Evolutionary conservation across 2,888 invertebrate species (phyloP), one percentile per base, ranked within the genome.

Genomic region (Parochlus steinenii): DNA sequence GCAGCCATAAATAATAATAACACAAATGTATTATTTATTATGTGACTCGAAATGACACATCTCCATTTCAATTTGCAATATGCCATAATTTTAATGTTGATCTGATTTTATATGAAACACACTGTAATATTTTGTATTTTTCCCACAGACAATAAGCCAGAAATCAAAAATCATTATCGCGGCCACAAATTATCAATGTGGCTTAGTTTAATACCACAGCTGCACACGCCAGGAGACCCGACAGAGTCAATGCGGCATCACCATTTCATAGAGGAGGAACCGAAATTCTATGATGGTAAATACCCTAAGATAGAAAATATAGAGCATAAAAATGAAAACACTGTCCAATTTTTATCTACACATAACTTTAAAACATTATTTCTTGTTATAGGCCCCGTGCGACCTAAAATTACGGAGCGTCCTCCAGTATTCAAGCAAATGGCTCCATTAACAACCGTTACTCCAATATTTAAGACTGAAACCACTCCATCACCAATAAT

Each of bases 121-220:
- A 49, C 46, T 56, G 51, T 47, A 45, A 52, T 51, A 41, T 42
- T 39, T 10, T 19, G 18, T 33, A 24, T 5, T 26, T 25, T 25
- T 10, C 6, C 7, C 54, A 43, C 49, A 77, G 77, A 76, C 51
- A 66, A 61, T 47, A 74, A 74, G 50, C 71, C 79, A 19, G 78
- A 78, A 56, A 76, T 85, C 62, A 76, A 77, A 44, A 82, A 83
- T 51, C 92, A 92, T 59, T 93, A 90, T 59, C 72, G 90, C 25
- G 89, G 90, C 28, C 89, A 90, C 64, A 86, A 89, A 61, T 76
- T 90, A 69, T 86, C 89, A 23, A 67, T 89, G 53, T 92, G 90
- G 90, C 61, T 89, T 41, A 85, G 87, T 45, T 68, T 89, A 33
- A 79, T 89, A 51, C 89, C 89, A 34, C 86, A 89, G 54, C 67